Conservation (phyloP, 64 coral and sea anemone genomes). For the Stichodactyla helianthus region DNA sequence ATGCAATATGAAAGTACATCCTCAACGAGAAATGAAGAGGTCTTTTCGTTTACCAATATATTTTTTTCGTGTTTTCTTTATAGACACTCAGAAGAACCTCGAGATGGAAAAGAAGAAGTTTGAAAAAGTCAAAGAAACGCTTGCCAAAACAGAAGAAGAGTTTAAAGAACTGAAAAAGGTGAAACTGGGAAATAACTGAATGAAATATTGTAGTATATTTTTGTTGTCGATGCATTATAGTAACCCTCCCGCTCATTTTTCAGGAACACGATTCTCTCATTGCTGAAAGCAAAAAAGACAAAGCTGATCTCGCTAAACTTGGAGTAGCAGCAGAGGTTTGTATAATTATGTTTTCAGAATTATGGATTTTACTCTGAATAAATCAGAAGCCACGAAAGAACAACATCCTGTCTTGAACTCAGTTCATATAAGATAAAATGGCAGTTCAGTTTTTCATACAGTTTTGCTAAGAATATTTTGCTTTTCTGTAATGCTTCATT, state of each 20-base stretch:
- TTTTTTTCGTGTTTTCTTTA: background rate
- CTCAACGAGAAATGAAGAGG: too few species aligned
- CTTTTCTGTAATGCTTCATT: background rate
- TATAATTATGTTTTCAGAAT: background rate
- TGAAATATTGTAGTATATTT: too few species aligned
- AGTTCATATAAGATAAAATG: too few species aligned
- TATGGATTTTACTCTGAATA: too few species aligned
- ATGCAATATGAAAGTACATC: too few species aligned
- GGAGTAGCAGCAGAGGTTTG: constrained; percentile 83
- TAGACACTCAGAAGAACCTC: constrained; percentile 85
- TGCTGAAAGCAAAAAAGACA: constrained; percentile 84
- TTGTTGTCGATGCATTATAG: background rate
- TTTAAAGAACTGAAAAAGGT: constrained; percentile 98
- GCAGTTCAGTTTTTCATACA: too few species aligned
- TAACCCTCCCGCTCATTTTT: background rate
- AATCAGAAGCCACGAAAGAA: too few species aligned
- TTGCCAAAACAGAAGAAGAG: constrained; percentile 83
- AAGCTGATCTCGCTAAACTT: constrained; percentile 80
- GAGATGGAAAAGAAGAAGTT: constrained; percentile 93
- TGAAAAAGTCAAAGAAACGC: constrained; percentile 83
- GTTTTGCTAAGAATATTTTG: background rate
- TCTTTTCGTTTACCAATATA: background rate
- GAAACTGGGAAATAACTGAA: background rate
- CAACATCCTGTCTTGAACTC: too few species aligned
- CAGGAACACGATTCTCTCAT: constrained; percentile 83